A percentile compares a stretch with the other conserved stretches of the same genome.
These are phyloP conservation scores for Nasonovia ribisnigri DNA, from an alignment of 2,888 invertebrate species.

Conservation along the genomic window DNA sequence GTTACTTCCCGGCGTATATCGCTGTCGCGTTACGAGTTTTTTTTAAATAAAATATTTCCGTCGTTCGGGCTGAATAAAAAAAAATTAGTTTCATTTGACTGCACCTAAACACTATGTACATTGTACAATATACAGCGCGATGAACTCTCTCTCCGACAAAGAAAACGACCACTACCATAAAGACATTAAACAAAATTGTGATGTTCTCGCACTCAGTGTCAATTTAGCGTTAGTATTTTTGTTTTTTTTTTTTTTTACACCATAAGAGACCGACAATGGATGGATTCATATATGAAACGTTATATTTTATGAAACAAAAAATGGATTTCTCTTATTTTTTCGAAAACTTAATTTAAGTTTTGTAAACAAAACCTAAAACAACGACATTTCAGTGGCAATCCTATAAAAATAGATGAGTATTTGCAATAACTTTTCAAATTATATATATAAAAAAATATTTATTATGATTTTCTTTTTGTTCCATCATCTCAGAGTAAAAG, in stretches of 20 bases:
- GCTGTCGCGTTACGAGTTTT: background rate
- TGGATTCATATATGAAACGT: conserved; percentile 25
- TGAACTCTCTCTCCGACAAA: background rate
- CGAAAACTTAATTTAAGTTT: conserved; percentile 62
- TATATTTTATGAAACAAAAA: conserved; percentile 10
- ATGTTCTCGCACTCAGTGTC: conserved; percentile 8
- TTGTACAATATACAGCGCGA: background rate
- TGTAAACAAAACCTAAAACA: conserved; percentile 36
- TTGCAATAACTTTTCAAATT: conserved; percentile 61
- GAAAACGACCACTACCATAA: conserved; percentile 9
- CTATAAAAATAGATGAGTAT: conserved; percentile 53
- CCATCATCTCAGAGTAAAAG: conserved; percentile 41
- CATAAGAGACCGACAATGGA: background rate
- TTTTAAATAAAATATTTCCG: background rate
- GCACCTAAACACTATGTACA: background rate
- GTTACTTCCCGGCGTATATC: background rate
- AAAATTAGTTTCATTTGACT: conserved; percentile 14
- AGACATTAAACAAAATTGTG: conserved; percentile 58
- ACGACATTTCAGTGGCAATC: conserved; percentile 1
- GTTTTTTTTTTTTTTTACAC: conserved; percentile 16
- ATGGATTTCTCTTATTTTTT: conserved; percentile 42
- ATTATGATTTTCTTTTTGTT: conserved; percentile 52
- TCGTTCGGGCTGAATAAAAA: background rate
- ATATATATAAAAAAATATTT: conserved; percentile 50
- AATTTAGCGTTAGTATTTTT: conserved; percentile 52